These are phyloP conservation scores for Melieria picta DNA, from an alignment of 2,888 invertebrate genomes.

Conservation along the genomic window DNA sequence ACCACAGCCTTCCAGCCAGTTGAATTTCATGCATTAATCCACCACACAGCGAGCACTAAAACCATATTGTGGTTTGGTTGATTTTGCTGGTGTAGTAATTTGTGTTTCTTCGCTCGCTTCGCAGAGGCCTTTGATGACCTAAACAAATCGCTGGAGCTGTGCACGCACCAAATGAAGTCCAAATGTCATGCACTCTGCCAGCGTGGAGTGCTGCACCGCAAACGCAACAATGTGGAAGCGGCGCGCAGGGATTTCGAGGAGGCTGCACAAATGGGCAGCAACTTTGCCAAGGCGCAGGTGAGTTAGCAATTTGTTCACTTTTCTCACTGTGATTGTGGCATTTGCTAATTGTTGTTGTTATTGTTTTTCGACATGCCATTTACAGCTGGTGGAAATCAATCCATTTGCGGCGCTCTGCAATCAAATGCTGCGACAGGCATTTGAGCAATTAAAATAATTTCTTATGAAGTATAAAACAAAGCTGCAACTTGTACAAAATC, in stretches of 20 bases:
- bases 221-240: constrained; percentile 73
- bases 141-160: constrained; percentile 75
- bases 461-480: neutral
- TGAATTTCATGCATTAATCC: too few relatives aligned
- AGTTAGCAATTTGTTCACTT: constrained; percentile 14
- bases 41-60: too few relatives aligned
- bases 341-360: neutral
- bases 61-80: too few relatives aligned
- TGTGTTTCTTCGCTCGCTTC: neutral
- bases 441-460: constrained; percentile 68
- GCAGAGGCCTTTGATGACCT: constrained; percentile 82
- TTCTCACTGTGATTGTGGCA: neutral
- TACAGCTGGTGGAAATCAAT: constrained; percentile 83
- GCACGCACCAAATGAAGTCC: constrained; percentile 70
- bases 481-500: neutral
- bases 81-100: too few relatives aligned
- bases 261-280: constrained; percentile 84
- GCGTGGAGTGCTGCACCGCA: constrained; percentile 80
- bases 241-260: constrained; percentile 80
- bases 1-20: too few relatives aligned
- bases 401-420: constrained; percentile 97
- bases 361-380: constrained; percentile 4
- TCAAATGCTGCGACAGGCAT: constrained; percentile 87
- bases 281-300: constrained; percentile 87
- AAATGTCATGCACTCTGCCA: constrained; percentile 86